phyloP scores from a whole-genome alignment of 2,797 vertebrate species.

The Podargus strigoides region DNA sequence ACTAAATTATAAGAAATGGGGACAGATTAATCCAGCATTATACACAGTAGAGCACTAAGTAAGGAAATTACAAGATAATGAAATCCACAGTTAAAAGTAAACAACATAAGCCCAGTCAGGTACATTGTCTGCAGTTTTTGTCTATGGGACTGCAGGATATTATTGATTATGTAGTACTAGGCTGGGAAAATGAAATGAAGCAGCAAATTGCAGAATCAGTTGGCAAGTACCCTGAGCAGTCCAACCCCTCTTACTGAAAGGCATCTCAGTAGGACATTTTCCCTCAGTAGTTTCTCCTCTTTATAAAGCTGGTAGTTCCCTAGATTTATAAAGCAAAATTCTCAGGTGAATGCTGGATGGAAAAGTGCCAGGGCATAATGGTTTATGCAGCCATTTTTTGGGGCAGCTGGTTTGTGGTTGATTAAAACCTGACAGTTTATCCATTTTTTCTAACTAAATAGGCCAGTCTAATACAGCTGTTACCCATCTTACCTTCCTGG shows the following conservation, averaged over 20 bases:
- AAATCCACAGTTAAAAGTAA: constrained; percentile 9
- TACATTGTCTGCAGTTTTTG: background rate
- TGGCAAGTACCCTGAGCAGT: background rate
- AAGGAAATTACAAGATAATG: constrained; percentile 11
- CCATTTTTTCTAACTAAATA: background rate
- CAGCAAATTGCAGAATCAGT: background rate
- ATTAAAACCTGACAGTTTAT: background rate
- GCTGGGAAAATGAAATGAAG: constrained; percentile 9
- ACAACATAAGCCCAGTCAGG: background rate
- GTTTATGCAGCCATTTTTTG: background rate
- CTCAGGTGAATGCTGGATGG: background rate
- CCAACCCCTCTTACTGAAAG: background rate
- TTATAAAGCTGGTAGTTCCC: background rate
- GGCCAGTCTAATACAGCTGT: background rate
- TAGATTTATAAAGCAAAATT: background rate
- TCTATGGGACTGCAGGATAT: background rate
- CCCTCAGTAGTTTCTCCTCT: background rate
- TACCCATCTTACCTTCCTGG: background rate
- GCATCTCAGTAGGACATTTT: background rate
- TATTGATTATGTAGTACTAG: background rate
- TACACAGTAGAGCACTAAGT: background rate
- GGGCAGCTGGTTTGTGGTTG: background rate
- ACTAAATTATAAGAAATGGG: background rate
- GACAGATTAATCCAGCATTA: background rate
- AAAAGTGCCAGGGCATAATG: background rate